These are phyloP conservation scores for Rhopalosiphum padi DNA, from an alignment of 1,140 invertebrate species.

Conservation along the genomic window DNA sequence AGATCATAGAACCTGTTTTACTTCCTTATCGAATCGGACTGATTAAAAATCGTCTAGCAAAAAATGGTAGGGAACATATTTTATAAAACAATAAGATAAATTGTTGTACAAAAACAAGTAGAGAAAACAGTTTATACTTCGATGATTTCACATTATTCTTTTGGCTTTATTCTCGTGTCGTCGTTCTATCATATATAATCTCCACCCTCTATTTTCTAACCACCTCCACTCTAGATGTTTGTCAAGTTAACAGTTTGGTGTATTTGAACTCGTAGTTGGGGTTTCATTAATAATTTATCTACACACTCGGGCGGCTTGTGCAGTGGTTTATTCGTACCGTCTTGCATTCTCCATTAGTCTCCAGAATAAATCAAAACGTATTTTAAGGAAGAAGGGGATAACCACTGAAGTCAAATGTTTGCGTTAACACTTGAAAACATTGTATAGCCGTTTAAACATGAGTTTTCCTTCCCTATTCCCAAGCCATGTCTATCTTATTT, in stretches of 20 bases:
- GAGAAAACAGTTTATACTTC: neutral
- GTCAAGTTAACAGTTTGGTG: neutral
- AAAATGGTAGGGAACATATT: neutral
- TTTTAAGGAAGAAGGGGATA: conserved; percentile 16
- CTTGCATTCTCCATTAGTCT: conserved; percentile 24
- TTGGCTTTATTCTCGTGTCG: neutral
- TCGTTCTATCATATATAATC: neutral
- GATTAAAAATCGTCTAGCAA: neutral
- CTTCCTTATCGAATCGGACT: neutral
- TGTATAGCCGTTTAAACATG: conserved; percentile 18
- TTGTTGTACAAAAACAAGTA: neutral
- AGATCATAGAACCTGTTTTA: neutral
- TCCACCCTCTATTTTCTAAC: neutral
- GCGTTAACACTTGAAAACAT: conserved; percentile 43
- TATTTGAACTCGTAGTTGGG: neutral
- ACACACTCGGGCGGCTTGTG: conserved; percentile 7
- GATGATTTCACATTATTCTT: conserved; percentile 3
- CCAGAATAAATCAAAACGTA: conserved; percentile 49
- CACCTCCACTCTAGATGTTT: neutral
- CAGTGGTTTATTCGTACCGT: conserved; percentile 1
- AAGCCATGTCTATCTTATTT: neutral
- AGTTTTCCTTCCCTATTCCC: neutral
- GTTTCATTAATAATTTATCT: conserved; percentile 54
- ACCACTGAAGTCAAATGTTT: conserved; percentile 39
- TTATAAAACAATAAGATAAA: neutral